Evolutionary conservation across 1,140 invertebrate genomes (phyloP), one percentile per base, ranked within the genome.

Genomic region (Hypothenemus hampei): DNA sequence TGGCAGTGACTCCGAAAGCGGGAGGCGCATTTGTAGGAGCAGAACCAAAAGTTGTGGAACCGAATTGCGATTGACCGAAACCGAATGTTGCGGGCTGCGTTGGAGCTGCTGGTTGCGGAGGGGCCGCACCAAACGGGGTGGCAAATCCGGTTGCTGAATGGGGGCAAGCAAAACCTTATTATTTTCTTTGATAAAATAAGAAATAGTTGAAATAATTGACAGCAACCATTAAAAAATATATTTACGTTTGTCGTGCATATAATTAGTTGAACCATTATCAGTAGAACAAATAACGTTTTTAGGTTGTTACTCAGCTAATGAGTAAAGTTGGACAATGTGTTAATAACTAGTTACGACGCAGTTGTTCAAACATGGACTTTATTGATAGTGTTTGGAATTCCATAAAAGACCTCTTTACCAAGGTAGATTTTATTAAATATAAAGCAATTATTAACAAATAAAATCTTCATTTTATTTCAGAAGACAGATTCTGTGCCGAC

Each of bases 21-120:
- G 57, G 44, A 7, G 56, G 43, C 1, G 60, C 52, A n/a, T 58
- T 61, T 1, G 66, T 65, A 3, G 60, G 48, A 4, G 63, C 16
- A n/a, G 66, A 20, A 1, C 63, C 65, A 40, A 66, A 68, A n/a
- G 62, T 43, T n/a, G n/a, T n/a, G 23, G 64, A 57, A n/a, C 64
- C 65, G 31, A 67, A 69, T 23, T 54, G 46, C 36, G 47, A n/a
- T 31, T 51, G 54, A 3, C 41, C 36, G 29, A 62, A 62, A 39
- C 52, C 35, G 19, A 61, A 57, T 20, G 51, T 43, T 7, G 58
- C 53, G 3, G 61, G 53, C 7, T 47, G 21, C 2, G 56, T 53
- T 8, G 58, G 45, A 5, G 60, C 37, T n/a, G n/a, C n/a, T n/a
- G n/a, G n/a, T n/a, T n/a, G n/a, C 22, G 63, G 33, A 26, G 58